Evolutionary conservation across 2,113 vertebrate species (phyloP).

Genomic region (Phasianus colchicus): DNA sequence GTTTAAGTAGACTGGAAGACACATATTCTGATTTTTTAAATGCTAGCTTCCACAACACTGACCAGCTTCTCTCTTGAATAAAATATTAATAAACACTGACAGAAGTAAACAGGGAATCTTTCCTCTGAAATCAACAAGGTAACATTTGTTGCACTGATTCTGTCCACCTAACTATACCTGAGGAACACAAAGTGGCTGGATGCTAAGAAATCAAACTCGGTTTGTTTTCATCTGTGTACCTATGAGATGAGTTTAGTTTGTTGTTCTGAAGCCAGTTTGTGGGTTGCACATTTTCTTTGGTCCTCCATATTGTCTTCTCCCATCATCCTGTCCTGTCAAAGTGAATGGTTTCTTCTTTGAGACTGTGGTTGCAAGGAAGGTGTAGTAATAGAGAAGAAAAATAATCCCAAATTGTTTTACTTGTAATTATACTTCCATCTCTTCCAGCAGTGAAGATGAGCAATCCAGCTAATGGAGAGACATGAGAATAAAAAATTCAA

Average conservation of each 20-base stretch:
- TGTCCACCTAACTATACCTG: not conserved
- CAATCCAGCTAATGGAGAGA: not conserved
- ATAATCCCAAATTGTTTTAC: not conserved
- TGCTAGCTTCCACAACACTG: not conserved
- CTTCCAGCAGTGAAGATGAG: not conserved
- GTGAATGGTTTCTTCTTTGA: not conserved
- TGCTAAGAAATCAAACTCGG: not conserved
- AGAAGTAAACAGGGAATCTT: not conserved
- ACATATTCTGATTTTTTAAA: not conserved
- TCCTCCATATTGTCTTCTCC: not conserved
- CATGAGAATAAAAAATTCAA: not conserved
- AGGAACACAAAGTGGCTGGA: not conserved
- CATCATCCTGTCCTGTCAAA: not conserved
- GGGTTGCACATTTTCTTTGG: not conserved
- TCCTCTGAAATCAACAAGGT: not conserved
- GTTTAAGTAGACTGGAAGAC: conserved; percentile 31
- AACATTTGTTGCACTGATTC: not conserved
- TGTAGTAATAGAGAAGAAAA: not conserved
- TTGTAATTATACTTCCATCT: not conserved
- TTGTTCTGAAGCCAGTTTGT: not conserved
- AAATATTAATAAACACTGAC: accelerated
- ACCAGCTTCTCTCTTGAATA: not conserved
- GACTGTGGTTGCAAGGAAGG: not conserved
- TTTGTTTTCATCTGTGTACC: not conserved
- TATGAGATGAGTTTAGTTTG: not conserved